phyloP scores from a whole-genome alignment of 1,140 invertebrate species.

The Euura lappo region DNA sequence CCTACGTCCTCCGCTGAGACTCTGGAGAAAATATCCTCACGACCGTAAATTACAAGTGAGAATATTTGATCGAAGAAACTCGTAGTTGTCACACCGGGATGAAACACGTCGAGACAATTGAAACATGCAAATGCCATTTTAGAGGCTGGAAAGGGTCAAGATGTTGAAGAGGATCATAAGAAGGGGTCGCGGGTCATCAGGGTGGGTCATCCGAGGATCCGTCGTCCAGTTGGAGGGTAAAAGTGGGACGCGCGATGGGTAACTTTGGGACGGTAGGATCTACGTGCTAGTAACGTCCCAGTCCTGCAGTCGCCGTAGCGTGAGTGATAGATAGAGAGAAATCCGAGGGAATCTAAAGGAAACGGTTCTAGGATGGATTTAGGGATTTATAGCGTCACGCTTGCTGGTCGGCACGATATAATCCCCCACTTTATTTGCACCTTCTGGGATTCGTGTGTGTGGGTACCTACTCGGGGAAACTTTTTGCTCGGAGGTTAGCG shows the following conservation, averaged over 20 bases:
- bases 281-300: neutral
- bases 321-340: conserved; percentile 2
- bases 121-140: too few relatives aligned
- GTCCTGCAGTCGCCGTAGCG: neutral
- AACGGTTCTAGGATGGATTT: neutral
- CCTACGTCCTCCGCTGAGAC: neutral
- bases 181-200: neutral
- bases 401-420: neutral
- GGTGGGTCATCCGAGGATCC: neutral
- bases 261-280: neutral
- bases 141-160: neutral
- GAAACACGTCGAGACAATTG: too few relatives aligned
- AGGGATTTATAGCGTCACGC: neutral
- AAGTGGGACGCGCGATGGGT: neutral
- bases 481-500: too few relatives aligned
- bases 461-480: too few relatives aligned
- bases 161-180: neutral
- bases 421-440: conserved; percentile 2
- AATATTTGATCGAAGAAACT: too few relatives aligned
- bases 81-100: too few relatives aligned
- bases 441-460: neutral
- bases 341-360: neutral
- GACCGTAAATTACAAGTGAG: neutral
- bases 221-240: neutral
- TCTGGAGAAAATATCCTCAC: neutral